Evolutionary conservation across 2,113 vertebrate genomes (phyloP), one percentile per base, ranked within the genome.

Genomic region (Scortum barcoo): DNA sequence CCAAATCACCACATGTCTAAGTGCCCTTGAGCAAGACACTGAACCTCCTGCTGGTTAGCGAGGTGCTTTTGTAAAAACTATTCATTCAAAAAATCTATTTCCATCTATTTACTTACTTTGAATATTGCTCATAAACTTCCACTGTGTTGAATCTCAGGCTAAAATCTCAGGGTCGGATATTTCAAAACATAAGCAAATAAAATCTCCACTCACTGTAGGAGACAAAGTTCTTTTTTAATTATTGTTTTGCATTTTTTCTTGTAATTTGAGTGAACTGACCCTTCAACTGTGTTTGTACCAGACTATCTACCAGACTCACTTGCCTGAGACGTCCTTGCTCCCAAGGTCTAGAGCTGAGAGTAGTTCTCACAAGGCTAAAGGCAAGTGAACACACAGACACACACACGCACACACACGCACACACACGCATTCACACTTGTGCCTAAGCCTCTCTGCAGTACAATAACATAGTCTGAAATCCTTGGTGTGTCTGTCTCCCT

Each of bases 401-500:
- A 68, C 33, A 42, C 56, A 38, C 42, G 46, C 58, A 40, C 20
- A 50, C 81, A 68, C 48, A 62, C 78, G n/a, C 44, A 4, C n/a
- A 68, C 33, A 42, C 56, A 38, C 42, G 46, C 58, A 40, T n/a
- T 54, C 81, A 68, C 48, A 62, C 78, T 60, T 48, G 16, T 16
- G 8, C n/a, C 70, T 28, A 75, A 88, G 61, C 36, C 48, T 72
- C 62, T 51, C 44, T 51, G 82, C 72, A 76, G 76, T 68, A 80
- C 72, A 88, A 62, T 57, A 84, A 81, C 75, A 85, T 24, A 63
- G 83, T 79, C 63, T 86, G 63, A 83, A 84, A 88, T 63, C 67
- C 67, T 84, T 2, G 2, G 33, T 48, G 78, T 36, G 20, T 76
- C 61, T 60, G 53, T 80, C 81, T 80, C 54, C 51, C 17, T 76